phyloP scores from a whole-genome alignment of 2,888 invertebrate species.

The Nephrotoma flavescens region DNA sequence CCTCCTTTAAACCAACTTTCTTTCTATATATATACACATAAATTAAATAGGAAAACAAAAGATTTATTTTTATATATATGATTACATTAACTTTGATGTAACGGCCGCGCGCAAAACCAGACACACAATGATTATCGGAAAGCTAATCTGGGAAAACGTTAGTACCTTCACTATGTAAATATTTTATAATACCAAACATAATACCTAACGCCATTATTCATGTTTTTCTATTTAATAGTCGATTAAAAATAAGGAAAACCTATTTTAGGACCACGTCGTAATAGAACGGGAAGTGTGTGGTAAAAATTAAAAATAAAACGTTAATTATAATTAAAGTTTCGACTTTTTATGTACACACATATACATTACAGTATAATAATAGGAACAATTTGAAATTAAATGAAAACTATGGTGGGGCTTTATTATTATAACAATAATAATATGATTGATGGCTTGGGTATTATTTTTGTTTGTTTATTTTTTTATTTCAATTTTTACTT shows the following conservation, averaged over 20 bases:
- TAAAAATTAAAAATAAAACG: neutral
- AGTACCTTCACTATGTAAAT: neutral
- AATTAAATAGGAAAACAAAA: neutral
- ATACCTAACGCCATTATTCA: neutral
- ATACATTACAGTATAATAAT: neutral
- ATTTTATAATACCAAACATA: neutral
- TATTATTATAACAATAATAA: too few relatives aligned
- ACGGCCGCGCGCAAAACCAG: neutral
- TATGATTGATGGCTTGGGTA: neutral
- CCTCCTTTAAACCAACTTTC: neutral
- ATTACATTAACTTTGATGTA: neutral
- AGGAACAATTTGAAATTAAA: neutral
- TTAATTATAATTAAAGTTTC: neutral
- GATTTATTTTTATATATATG: neutral
- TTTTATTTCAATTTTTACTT: neutral
- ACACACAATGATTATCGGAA: neutral
- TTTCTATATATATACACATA: neutral
- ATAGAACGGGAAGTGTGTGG: neutral
- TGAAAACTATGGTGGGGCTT: neutral
- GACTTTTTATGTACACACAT: neutral
- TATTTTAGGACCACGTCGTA: neutral
- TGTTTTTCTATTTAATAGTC: neutral
- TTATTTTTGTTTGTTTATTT: neutral
- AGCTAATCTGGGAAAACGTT: neutral
- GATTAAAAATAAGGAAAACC: neutral